Percentiles rank a stretch among this genome's conserved stretches.
Evolutionary conservation across 2,113 vertebrate genomes (phyloP).

Genomic region (Sylvicapra grimmia): DNA sequence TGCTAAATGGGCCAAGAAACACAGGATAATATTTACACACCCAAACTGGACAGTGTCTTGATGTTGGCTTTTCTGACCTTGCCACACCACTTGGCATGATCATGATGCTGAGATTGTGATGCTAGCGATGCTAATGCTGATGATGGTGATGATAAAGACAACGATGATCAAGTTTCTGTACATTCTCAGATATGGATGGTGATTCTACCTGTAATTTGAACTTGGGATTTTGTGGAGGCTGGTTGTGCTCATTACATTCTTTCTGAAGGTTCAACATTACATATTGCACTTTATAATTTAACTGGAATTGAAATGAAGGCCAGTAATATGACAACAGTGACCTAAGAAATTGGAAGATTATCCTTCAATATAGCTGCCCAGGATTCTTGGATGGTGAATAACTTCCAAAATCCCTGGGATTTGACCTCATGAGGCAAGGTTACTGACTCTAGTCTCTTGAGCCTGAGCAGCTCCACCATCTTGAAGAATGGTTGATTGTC

Average conservation of each 20-base stretch:
- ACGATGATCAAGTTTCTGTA: constrained; percentile 36
- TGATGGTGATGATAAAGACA: neutral
- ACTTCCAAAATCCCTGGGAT: neutral
- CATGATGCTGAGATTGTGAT: constrained; percentile 63
- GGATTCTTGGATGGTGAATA: constrained; percentile 53
- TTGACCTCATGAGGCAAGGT: neutral
- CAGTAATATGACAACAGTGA: constrained; percentile 51
- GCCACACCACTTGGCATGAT: constrained; percentile 17
- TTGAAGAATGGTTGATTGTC: constrained; percentile 16
- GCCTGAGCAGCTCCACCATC: neutral
- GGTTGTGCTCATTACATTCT: constrained; percentile 64
- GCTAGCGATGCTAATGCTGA: constrained; percentile 6
- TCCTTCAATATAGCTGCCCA: constrained; percentile 52
- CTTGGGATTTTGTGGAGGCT: constrained; percentile 62
- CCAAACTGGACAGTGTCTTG: constrained; percentile 93
- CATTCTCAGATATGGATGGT: constrained; percentile 47
- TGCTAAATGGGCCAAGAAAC: constrained; percentile 93
- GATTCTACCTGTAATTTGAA: constrained; percentile 62
- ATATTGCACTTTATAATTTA: constrained; percentile 78
- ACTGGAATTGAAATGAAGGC: constrained; percentile 74
- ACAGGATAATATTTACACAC: constrained; percentile 93
- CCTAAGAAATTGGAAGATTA: constrained; percentile 50
- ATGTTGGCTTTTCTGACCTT: constrained; percentile 71
- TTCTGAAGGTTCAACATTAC: constrained; percentile 71
- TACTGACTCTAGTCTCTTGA: neutral